Conservation (phyloP, 2,113 vertebrate species). For the Pelvicachromis taeniatus region DNA sequence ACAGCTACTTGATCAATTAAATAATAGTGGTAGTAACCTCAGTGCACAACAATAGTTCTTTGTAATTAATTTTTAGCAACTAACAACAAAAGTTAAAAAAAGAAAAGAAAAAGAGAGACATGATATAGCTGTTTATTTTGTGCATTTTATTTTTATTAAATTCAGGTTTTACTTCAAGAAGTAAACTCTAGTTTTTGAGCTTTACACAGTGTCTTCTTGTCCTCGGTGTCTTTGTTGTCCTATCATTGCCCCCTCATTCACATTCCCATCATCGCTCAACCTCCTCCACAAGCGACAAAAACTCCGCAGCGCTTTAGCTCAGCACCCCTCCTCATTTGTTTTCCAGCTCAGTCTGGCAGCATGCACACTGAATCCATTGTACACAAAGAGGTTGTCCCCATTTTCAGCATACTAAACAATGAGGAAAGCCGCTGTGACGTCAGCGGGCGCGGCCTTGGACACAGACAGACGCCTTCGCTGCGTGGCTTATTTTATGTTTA, state of each 20-base stretch:
- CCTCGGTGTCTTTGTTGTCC: background rate
- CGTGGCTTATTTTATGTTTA: background rate
- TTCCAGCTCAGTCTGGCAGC: conserved; percentile 34
- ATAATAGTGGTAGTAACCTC: background rate
- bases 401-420: conserved; percentile 1
- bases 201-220: background rate
- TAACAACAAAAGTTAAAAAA: background rate
- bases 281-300: conserved; percentile 12
- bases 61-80: background rate
- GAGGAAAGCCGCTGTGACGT: conserved; percentile 17
- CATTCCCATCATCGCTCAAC: conserved; percentile 35
- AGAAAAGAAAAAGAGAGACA: background rate
- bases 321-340: conserved; percentile 29
- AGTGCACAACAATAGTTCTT: background rate
- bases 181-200: background rate
- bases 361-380: conserved; percentile 47
- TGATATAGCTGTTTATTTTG: background rate
- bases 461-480: background rate
- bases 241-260: conserved; percentile 13
- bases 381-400: background rate
- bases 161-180: background rate
- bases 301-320: background rate
- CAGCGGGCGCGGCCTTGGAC: background rate
- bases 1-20: background rate
- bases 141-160: background rate